These are phyloP conservation scores for Beris morrisii DNA, from an alignment of 2,888 invertebrate species.

Conservation along the genomic window DNA sequence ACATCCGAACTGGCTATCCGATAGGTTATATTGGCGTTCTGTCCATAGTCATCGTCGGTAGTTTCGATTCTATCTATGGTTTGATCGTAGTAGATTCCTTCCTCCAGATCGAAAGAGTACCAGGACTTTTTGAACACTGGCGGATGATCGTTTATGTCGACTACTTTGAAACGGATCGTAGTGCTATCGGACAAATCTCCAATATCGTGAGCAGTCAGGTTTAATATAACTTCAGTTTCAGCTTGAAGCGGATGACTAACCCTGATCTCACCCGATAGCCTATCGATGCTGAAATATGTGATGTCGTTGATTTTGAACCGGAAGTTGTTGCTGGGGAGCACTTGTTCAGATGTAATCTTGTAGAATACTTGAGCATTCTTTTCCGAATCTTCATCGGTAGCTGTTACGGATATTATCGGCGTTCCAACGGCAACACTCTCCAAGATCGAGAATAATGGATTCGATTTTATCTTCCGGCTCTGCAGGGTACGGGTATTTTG, in stretches of 20 bases:
- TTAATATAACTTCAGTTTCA: constrained; percentile 73
- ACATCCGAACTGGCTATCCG: constrained; percentile 60
- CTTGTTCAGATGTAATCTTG: constrained; percentile 68
- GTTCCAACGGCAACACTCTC: constrained; percentile 74
- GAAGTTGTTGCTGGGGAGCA: constrained; percentile 56
- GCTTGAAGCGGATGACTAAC: constrained; percentile 72
- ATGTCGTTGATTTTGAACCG: constrained; percentile 45
- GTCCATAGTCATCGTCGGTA: constrained; percentile 76
- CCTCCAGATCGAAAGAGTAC: constrained; percentile 81
- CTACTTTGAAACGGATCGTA: constrained; percentile 70
- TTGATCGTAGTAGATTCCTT: constrained; percentile 72
- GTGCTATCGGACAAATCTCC: constrained; percentile 73
- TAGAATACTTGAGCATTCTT: constrained; percentile 72
- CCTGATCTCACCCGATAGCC: constrained; percentile 73
- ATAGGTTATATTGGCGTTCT: constrained; percentile 78
- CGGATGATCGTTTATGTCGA: constrained; percentile 81
- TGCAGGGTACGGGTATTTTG: constrained; percentile 54
- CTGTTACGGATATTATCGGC: constrained; percentile 68
- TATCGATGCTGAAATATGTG: constrained; percentile 73
- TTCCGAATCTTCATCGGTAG: constrained; percentile 72
- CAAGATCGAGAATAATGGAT: constrained; percentile 68
- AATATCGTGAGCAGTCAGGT: constrained; percentile 74
- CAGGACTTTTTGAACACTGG: constrained; percentile 80
- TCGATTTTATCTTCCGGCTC: constrained; percentile 52
- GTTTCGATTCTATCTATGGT: constrained; percentile 77